phyloP scores from a whole-genome alignment of 2,113 vertebrate genomes.

The Ivindomyrus marchei region DNA sequence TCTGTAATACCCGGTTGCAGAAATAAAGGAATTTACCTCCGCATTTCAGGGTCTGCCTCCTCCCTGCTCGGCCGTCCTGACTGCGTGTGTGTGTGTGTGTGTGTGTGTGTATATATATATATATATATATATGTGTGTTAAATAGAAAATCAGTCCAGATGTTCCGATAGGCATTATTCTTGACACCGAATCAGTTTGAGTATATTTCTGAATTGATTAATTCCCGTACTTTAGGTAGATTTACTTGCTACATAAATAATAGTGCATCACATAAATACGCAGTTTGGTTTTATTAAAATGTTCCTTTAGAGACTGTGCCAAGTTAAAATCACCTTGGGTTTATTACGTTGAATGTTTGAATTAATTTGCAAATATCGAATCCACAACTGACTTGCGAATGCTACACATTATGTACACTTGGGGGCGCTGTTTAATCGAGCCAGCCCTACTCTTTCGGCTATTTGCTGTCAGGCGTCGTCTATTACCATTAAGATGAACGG shows the following conservation, averaged over 20 bases:
- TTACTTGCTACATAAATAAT: neutral
- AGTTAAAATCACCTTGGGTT: neutral
- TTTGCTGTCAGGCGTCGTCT: neutral
- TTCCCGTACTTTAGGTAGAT: neutral
- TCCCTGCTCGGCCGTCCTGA: too few species aligned
- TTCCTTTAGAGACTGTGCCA: neutral
- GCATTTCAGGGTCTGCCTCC: too few species aligned
- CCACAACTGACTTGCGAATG: neutral
- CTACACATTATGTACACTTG: neutral
- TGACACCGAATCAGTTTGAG: neutral
- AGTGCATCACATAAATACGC: neutral
- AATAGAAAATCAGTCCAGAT: neutral
- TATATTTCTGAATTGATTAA: neutral
- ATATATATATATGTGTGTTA: too few species aligned
- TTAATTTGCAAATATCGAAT: neutral
- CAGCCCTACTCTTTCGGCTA: neutral
- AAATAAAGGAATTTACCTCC: too few species aligned
- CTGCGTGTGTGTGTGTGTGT: too few species aligned
- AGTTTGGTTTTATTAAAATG: neutral
- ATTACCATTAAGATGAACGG: neutral
- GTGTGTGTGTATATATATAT: too few species aligned
- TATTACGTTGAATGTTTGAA: neutral
- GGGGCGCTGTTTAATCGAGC: conserved; percentile 1
- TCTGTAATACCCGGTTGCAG: too few species aligned
- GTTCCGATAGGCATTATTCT: neutral